phyloP scores from a whole-genome alignment of 2,797 vertebrate genomes.

The Peromyscus eremicus region DNA sequence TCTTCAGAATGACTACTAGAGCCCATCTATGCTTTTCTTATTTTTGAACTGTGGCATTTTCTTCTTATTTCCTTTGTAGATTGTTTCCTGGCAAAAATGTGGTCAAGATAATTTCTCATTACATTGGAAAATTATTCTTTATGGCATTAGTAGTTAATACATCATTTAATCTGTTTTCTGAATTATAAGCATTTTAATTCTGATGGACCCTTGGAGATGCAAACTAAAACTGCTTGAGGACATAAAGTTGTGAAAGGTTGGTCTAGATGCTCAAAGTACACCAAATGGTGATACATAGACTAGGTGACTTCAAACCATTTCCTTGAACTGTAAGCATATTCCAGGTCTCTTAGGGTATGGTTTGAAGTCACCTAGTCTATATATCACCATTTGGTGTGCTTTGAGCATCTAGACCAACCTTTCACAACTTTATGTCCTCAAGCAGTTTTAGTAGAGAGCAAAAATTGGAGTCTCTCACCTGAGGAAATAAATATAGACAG shows the following conservation, averaged over 20 bases:
- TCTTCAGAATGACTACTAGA: neutral
- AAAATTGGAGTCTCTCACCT: neutral
- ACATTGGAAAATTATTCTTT: neutral
- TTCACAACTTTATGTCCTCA: neutral
- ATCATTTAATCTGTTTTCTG: conserved; percentile 35
- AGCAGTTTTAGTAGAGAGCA: neutral
- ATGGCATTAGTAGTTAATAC: neutral
- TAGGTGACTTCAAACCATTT: too few relatives aligned
- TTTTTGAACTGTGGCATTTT: conserved; percentile 21
- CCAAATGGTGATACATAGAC: too few relatives aligned
- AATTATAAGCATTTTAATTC: conserved; percentile 29
- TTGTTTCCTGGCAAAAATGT: conserved; percentile 3
- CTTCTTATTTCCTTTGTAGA: conserved; percentile 7
- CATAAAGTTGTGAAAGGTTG: too few relatives aligned
- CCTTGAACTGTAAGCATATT: neutral
- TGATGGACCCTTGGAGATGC: neutral
- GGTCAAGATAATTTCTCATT: neutral
- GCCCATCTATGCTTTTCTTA: neutral
- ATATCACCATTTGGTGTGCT: neutral
- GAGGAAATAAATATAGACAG: neutral
- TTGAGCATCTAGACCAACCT: neutral
- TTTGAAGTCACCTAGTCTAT: neutral
- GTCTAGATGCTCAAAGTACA: too few relatives aligned
- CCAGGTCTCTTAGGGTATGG: neutral
- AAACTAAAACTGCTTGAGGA: too few relatives aligned